Evolutionary conservation across 2,797 vertebrate species (phyloP), one percentile per base, ranked within the genome.

Genomic region (Trichosurus vulpecula): DNA sequence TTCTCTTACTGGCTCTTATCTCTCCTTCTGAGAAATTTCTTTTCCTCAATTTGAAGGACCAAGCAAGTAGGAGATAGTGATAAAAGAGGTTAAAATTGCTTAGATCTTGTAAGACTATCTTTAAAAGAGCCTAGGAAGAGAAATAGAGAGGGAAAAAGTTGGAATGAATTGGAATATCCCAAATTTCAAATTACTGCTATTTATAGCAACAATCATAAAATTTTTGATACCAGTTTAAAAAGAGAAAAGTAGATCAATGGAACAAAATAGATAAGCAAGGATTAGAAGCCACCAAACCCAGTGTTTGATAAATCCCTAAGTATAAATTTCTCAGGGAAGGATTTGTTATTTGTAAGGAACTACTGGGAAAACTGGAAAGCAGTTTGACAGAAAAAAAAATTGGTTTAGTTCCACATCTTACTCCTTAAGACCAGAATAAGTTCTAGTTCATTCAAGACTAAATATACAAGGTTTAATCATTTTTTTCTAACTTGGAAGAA

Each of bases 1-100:
- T 81, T 91, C 61, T 92, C 31, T 94, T 94, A 90, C 66, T 95
- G 90, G 41, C 89, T 90, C 92, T 98, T 98, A 95, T 93, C 98
- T 98, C 91, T 92, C n/a, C 54, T 91, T 57, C 74, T 61, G n/a
- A 4, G n/a, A 97, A 98, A 89, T 55, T 96, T 96, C 97, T 98
- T 96, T 98, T 98, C 93, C 96, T 93, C 12, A 52, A 2, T 3
- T 9, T 0, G 41, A 98, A 96, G 35, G 31, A 97, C 66, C 95
- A 55, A 5, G 54, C 8, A 30, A 92, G 92, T 52, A 93, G 90
- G 12, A 96, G 89, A 97, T 92, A 90, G 90, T 11, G 30, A 90
- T 90, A 30, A 89, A 92, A 56, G 47, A 53, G 51, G 56, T 92
- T 52, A 87, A 94, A 94, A 91, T 54, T 91, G 30, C 54, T 93